A percentile compares a stretch with the other conserved stretches of the same genome.
These are phyloP conservation scores for Drosophila mettleri DNA, from an alignment of 2,888 invertebrate species.

Conservation along the genomic window DNA sequence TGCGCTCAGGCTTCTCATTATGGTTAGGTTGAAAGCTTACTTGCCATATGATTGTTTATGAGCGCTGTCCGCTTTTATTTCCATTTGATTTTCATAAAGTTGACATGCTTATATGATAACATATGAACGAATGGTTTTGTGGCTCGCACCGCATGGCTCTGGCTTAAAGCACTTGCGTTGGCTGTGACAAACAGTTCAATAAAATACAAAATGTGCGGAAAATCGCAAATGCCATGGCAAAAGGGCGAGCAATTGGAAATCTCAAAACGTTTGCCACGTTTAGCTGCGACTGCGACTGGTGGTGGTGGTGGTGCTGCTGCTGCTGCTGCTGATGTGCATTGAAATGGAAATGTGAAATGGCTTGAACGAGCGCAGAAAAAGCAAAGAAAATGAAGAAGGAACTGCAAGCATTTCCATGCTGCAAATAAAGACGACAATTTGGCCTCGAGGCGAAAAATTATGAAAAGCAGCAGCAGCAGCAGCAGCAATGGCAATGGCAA, in stretches of 20 bases:
- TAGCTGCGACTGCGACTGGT: constrained; percentile 35
- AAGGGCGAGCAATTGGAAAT: constrained; percentile 58
- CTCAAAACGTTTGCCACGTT: constrained; percentile 70
- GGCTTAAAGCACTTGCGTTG: constrained; percentile 47
- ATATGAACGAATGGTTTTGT: constrained; percentile 16
- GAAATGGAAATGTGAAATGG: constrained; percentile 73
- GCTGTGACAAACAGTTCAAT: constrained; percentile 81
- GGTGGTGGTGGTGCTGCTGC: constrained; percentile 20
- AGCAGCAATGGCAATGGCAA: neutral
- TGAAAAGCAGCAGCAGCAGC: constrained; percentile 47
- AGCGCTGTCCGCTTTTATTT: constrained; percentile 74
- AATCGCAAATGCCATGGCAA: constrained; percentile 78
- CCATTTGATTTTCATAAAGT: constrained; percentile 80
- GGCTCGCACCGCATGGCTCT: neutral
- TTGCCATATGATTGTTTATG: constrained; percentile 75
- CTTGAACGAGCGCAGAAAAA: constrained; percentile 8
- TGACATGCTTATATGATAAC: constrained; percentile 72
- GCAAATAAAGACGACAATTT: constrained; percentile 80
- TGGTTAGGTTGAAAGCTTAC: constrained; percentile 56
- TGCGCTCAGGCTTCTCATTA: constrained; percentile 27
- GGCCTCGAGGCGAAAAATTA: constrained; percentile 79
- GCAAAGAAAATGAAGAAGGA: constrained; percentile 24
- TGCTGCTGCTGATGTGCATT: constrained; percentile 63
- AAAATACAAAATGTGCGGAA: constrained; percentile 83
- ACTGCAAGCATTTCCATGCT: constrained; percentile 71